Evolutionary conservation across 2,113 vertebrate species (phyloP), one percentile per base, ranked within the genome.

Genomic region (Sporophila hypoxantha): DNA sequence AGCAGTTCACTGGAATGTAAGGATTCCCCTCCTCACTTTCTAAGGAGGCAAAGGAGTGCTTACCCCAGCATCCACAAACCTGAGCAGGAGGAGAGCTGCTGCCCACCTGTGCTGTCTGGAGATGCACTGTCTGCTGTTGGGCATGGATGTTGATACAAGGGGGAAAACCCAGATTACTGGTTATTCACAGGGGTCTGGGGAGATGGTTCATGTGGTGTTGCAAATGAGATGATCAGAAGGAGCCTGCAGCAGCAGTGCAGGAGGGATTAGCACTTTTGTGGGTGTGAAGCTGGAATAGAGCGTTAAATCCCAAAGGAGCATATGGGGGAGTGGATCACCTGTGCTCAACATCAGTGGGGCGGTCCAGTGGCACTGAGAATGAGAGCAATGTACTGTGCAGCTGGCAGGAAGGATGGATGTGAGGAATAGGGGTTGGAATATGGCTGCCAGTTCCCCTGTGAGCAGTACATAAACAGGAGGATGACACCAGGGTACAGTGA

Each of bases 361-460:
- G 13, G 16, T 39, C 64, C 56, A 55, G 68, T 0, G 0, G n/a
- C 32, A 16, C 44, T 25, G n/a, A 22, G 64, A 41, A 26, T 14
- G 46, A 83, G 29, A 46, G 29, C 42, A 14, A 4, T 25, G 44
- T 32, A 5, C 13, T 10, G 14, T 34, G 4, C 20, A 61, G 85
- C 53, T 68, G 55, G 15, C 30, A 56, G 76, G 60, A 73, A 10
- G 62, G 73, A 18, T 39, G 76, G 37, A 6, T 80, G 65, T 90
- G 79, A 42, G 49, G 41, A 41, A 11, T 26, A 4, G 3, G 10
- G 34, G 26, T 3, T 41, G 74, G 78, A 44, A 41, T 36, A 41
- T 49, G 44, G 6, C 56, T 23, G 25, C 61, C 52, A 34, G 37
- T 53, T 49, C 6, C 6, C 74, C 22, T 2, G 2, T 8, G 14